Conservation (phyloP, 2,113 vertebrate genomes). For the Apeltes quadracus region DNA sequence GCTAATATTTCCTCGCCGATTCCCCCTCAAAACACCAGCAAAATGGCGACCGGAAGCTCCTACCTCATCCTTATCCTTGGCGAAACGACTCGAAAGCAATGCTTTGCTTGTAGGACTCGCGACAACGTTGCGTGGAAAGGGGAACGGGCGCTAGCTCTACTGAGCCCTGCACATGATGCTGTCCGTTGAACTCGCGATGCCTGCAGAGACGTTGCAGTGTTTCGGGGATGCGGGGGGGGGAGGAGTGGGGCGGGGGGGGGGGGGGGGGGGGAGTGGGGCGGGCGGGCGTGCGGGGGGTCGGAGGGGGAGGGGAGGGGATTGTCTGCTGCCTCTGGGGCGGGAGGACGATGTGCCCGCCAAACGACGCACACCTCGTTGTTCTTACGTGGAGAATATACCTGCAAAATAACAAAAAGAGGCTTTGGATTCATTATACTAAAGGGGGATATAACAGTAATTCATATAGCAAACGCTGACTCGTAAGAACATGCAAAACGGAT, state of each 20-base stretch:
- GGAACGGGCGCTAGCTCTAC: not conserved
- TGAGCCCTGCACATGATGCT: constrained; percentile 8
- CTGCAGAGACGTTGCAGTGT: constrained; percentile 12
- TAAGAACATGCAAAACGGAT: not conserved
- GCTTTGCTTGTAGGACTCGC: not conserved
- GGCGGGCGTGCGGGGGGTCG: too few species aligned
- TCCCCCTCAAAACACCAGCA: constrained; percentile 55
- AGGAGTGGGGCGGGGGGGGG: not conserved
- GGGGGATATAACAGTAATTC: too few species aligned
- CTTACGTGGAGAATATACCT: not conserved
- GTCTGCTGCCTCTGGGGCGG: constrained; percentile 28
- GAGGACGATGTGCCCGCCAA: constrained; percentile 40
- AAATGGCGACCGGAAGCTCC: constrained; percentile 82
- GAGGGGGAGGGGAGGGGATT: not conserved
- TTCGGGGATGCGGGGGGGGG: not conserved
- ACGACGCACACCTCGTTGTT: not conserved
- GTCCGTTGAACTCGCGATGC: not conserved
- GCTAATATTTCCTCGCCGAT: constrained; percentile 42
- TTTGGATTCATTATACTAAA: not conserved
- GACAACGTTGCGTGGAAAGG: not conserved
- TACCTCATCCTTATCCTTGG: constrained; percentile 73
- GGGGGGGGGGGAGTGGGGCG: not conserved
- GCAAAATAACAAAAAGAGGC: not conserved
- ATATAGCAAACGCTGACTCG: not conserved
- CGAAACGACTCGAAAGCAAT: constrained; percentile 26